phyloP scores from a whole-genome alignment of 2,888 invertebrate genomes.

The Chrysina gloriosa region DNA sequence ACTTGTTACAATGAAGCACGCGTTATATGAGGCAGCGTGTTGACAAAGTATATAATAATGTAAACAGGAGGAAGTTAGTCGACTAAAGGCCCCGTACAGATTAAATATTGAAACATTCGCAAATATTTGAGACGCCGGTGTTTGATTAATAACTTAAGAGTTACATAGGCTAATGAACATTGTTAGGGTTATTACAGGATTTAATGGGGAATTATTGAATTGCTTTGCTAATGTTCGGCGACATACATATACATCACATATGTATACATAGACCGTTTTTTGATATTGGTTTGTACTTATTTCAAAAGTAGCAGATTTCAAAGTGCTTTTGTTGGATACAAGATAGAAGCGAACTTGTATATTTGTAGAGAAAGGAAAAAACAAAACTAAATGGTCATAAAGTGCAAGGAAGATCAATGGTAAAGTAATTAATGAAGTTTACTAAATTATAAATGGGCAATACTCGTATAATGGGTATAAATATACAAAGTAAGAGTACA shows the following conservation, averaged over 20 bases:
- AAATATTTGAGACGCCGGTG: background rate
- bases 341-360: too few relatives aligned
- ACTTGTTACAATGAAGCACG: background rate
- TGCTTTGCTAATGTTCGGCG: background rate
- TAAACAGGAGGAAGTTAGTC: background rate
- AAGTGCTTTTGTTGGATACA: too few relatives aligned
- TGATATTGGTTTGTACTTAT: too few relatives aligned
- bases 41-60: slow-evolving; percentile 6
- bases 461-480: too few relatives aligned
- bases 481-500: too few relatives aligned
- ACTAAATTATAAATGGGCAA: too few relatives aligned
- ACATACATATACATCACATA: too few relatives aligned
- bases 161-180: slow-evolving; percentile 2
- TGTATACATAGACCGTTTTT: background rate
- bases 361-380: too few relatives aligned
- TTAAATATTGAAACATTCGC: slow-evolving; percentile 13
- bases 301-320: too few relatives aligned
- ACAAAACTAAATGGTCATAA: too few relatives aligned
- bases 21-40: background rate
- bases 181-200: slow-evolving; percentile 18
- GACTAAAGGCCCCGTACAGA: background rate
- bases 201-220: background rate
- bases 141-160: slow-evolving; percentile 14
- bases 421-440: too few relatives aligned
- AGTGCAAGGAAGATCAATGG: too few relatives aligned